phyloP scores from a whole-genome alignment of 2,113 vertebrate species.

The Emydura subglobosa region DNA sequence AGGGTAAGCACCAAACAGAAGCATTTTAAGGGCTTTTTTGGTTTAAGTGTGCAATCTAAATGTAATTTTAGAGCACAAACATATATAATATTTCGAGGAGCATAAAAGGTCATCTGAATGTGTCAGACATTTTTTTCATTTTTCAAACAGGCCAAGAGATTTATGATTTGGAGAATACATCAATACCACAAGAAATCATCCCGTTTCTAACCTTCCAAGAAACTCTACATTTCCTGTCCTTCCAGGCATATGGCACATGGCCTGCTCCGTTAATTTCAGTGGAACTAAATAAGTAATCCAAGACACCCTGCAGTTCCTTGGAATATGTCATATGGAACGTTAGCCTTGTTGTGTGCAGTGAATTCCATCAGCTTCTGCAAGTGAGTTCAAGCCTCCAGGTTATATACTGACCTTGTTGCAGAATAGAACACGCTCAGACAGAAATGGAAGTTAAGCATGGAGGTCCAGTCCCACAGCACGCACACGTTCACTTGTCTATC shows the following conservation, averaged over 20 bases:
- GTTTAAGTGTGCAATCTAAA: neutral
- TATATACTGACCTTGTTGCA: too few species aligned
- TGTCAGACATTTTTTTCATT: neutral
- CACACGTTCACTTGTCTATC: neutral
- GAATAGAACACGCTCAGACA: neutral
- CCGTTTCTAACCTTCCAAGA: neutral
- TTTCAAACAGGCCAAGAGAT: neutral
- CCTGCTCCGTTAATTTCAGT: constrained; percentile 5
- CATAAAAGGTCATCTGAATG: neutral
- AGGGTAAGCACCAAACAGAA: neutral
- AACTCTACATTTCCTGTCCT: constrained; percentile 7
- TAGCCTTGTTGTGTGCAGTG: constrained; percentile 36
- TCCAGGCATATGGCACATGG: neutral
- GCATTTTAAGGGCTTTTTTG: neutral
- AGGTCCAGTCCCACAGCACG: neutral
- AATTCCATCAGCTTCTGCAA: neutral
- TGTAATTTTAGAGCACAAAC: neutral
- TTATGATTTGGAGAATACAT: neutral
- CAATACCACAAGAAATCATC: neutral
- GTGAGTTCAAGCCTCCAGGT: neutral
- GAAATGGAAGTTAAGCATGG: neutral
- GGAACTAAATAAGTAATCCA: constrained; percentile 28
- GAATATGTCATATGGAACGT: constrained; percentile 1
- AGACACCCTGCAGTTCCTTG: neutral
- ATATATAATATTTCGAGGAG: neutral